A percentile compares a stretch with the other conserved stretches of the same genome.
Conservation (phyloP, 2,797 vertebrate species). For the Thaleichthys pacificus region DNA sequence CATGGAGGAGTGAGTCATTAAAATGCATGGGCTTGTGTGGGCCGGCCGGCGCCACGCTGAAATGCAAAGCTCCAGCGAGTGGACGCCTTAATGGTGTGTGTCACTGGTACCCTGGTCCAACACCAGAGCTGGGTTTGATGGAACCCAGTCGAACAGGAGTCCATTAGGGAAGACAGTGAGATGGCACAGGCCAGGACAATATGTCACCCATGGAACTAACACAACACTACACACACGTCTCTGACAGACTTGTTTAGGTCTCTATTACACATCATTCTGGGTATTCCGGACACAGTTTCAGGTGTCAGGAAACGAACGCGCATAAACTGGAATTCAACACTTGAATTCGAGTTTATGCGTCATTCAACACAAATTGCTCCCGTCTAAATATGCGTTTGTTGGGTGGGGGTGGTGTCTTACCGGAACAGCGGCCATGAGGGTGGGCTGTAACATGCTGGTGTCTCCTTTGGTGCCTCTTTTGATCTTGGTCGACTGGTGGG, state of each 20-base stretch:
- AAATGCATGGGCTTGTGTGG: background rate
- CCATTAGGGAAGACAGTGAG: background rate
- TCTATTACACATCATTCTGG: too few species aligned
- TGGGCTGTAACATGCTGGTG: constrained; percentile 84
- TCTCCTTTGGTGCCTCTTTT: constrained; percentile 96
- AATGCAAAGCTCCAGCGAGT: background rate
- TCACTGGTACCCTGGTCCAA: too few species aligned
- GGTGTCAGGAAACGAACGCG: background rate
- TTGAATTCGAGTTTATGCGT: too few species aligned
- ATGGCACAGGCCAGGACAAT: too few species aligned
- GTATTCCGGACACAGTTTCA: too few species aligned
- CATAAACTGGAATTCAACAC: background rate
- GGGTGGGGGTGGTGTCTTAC: background rate
- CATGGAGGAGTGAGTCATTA: background rate
- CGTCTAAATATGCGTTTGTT: background rate
- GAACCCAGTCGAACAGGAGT: background rate
- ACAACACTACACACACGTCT: too few species aligned
- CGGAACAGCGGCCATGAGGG: constrained; percentile 92
- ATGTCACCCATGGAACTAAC: too few species aligned
- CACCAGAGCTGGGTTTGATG: background rate
- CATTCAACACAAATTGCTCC: too few species aligned
- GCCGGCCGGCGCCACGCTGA: background rate
- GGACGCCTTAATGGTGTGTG: background rate
- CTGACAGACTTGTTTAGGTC: too few species aligned
- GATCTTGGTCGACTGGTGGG: constrained; percentile 89